Base-by-base conservation (phyloP, 2,113 vertebrate genomes). In the Ursus arctos region DNA sequence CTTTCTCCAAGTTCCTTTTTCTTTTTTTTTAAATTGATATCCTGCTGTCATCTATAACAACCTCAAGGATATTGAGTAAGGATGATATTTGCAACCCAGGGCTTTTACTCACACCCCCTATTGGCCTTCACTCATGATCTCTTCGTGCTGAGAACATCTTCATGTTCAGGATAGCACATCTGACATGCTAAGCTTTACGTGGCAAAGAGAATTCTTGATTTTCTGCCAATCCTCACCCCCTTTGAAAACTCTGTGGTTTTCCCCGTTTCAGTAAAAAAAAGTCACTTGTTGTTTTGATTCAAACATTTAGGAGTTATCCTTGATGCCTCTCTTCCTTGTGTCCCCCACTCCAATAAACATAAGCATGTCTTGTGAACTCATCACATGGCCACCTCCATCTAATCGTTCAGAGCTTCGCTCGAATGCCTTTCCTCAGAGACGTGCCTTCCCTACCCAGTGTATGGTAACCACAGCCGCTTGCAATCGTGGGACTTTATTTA, bases 141-240 rank as follows among this genome's bases (percentile, higher is more conserved):
- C 4, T 55, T 72, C 31, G 36, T 47, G 33, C 40, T 84, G 85
- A 69, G 24, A 71, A 65, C 55, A 19, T 63, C 26, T 85, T 10
- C 3, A 13, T 43, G 22, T 86, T 36, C 31, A 47, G 18, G 12
- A 36, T 1, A 47, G 51, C 7, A 14, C 49, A 19, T 61, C 15
- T 51, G 31, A 21, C 16, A 26, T 65, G 43, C 76, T 94, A 36
- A 87, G 67, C 1, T 57, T n/a, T n/a, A 72, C 7, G n/a, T 26
- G 12, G 40, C 51, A 76, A 93, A 40, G 11, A 71, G 33, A 82
- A 81, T 67, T 69, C 88, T 82, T 55, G 16, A 57, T n/a, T 96
- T 96, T 57, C 47, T 55, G 3, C 19, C 53, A 57, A 22, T 63
- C 77, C 26, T 67, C 21, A 22, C 5, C 36, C 33, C 8, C 36